These are phyloP conservation scores for Procavia capensis DNA, from an alignment of 2,113 vertebrate genomes.

Conservation along the genomic window DNA sequence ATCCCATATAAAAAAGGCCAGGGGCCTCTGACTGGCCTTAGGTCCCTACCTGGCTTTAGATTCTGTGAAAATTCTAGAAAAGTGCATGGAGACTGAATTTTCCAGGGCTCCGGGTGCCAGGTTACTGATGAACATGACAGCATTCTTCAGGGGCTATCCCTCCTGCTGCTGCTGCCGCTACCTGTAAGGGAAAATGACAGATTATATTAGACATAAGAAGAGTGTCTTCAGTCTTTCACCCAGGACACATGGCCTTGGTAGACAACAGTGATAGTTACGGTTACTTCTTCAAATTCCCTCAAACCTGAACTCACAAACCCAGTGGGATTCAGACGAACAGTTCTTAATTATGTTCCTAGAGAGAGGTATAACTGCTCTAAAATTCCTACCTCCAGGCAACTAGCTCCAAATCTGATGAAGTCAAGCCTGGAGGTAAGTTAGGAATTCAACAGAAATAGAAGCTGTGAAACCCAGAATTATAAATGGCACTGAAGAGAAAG, in stretches of 20 bases:
- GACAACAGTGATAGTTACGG: background rate
- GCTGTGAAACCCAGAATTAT: constrained; percentile 23
- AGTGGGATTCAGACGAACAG: background rate
- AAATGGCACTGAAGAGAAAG: constrained; percentile 1
- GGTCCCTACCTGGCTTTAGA: constrained; percentile 73
- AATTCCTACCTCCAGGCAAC: background rate
- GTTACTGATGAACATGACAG: constrained; percentile 39
- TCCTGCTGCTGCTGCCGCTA: constrained; percentile 47
- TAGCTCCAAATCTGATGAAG: background rate
- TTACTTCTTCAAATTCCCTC: constrained; percentile 11
- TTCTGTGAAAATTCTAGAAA: constrained; percentile 48
- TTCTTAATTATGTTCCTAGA: background rate
- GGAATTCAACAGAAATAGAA: constrained; percentile 63
- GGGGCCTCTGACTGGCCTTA: constrained; percentile 22
- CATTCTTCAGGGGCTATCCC: constrained; percentile 58
- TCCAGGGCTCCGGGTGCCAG: constrained; percentile 51
- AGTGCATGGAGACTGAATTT: constrained; percentile 4
- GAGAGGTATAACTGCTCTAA: background rate
- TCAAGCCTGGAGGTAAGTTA: constrained; percentile 6
- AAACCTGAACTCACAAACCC: constrained; percentile 6
- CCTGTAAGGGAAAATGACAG: constrained; percentile 72
- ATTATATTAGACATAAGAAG: constrained; percentile 42
- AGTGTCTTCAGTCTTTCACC: constrained; percentile 20
- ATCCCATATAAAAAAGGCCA: constrained; percentile 20
- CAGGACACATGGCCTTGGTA: background rate